Evolutionary conservation across 2,888 invertebrate species (phyloP).

Genomic region (Erannis defoliaria): DNA sequence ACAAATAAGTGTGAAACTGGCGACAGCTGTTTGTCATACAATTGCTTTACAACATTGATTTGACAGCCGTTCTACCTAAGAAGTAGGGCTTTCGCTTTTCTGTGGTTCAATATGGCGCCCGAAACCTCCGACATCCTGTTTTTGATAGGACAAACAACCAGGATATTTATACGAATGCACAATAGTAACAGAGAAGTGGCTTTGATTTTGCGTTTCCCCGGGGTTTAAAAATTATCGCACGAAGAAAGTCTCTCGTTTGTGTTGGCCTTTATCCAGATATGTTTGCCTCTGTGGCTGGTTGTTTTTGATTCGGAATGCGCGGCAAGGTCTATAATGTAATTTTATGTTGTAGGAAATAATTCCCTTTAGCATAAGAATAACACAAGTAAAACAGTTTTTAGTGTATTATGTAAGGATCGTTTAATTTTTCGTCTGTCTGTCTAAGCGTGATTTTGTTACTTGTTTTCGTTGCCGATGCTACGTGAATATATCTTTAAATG

Average conservation of each 20-base stretch:
- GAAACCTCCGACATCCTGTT: too few species aligned
- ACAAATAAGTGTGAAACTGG: too few species aligned
- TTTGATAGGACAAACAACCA: too few species aligned
- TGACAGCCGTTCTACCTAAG: too few species aligned
- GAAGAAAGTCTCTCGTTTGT: conserved; percentile 1
- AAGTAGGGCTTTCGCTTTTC: too few species aligned
- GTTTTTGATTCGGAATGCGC: conserved; percentile 43
- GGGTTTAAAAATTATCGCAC: not conserved
- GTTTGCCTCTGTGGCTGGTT: conserved; percentile 8
- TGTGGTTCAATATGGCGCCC: too few species aligned
- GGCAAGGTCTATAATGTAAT: conserved; percentile 60
- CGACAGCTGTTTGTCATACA: too few species aligned
- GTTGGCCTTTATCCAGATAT: not conserved
- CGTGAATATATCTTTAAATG: not conserved
- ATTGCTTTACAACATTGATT: too few species aligned
- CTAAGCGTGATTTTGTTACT: conserved; percentile 48
- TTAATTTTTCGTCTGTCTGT: conserved; percentile 57
- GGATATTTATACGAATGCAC: too few species aligned
- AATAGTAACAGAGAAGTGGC: too few species aligned
- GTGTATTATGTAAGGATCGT: conserved; percentile 59
- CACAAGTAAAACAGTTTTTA: conserved; percentile 70
- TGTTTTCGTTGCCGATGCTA: conserved; percentile 31
- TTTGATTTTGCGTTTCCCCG: too few species aligned
- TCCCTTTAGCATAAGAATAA: conserved; percentile 77
- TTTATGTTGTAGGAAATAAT: conserved; percentile 80